A percentile compares a stretch with the other conserved stretches of the same genome.
Evolutionary conservation across 1,140 invertebrate species (phyloP).

Genomic region (Alviniconcha marisindica): DNA sequence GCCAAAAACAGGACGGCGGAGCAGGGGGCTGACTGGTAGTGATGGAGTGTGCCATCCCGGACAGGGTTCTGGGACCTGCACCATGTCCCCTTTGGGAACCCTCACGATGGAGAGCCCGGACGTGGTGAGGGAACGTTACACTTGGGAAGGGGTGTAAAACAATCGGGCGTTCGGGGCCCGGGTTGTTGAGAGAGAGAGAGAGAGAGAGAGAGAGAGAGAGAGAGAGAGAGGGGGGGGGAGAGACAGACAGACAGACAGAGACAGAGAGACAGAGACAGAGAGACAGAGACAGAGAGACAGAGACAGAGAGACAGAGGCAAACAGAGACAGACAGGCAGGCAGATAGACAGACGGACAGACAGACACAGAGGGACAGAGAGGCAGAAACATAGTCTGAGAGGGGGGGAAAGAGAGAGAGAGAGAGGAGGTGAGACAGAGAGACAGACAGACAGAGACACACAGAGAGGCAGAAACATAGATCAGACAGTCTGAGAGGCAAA

Average conservation of each 20-base stretch:
- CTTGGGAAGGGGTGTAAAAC: neutral
- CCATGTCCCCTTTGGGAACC: neutral
- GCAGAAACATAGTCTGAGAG: neutral
- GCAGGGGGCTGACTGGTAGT: neutral
- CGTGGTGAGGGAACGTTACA: neutral
- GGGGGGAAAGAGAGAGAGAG: neutral
- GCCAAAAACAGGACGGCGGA: neutral
- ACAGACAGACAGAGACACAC: neutral
- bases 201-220: slow-evolving; percentile 19
- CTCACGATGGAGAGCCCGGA: slow-evolving; percentile 14
- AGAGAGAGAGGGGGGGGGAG: neutral
- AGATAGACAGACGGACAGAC: neutral
- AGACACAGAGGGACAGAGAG: neutral
- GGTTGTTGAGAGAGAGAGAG: slow-evolving; percentile 8
- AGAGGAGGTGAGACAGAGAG: neutral
- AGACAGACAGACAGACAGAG: neutral
- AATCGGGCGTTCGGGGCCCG: neutral
- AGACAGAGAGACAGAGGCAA: neutral
- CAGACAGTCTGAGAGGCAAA: no score
- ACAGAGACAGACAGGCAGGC: neutral
- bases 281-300: neutral
- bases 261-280: neutral
- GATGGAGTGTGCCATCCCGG: neutral
- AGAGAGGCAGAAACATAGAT: no score
- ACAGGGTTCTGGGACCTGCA: neutral